Base-by-base conservation (phyloP, 2,888 invertebrate species). In the Scaptomyza polygonia region DNA sequence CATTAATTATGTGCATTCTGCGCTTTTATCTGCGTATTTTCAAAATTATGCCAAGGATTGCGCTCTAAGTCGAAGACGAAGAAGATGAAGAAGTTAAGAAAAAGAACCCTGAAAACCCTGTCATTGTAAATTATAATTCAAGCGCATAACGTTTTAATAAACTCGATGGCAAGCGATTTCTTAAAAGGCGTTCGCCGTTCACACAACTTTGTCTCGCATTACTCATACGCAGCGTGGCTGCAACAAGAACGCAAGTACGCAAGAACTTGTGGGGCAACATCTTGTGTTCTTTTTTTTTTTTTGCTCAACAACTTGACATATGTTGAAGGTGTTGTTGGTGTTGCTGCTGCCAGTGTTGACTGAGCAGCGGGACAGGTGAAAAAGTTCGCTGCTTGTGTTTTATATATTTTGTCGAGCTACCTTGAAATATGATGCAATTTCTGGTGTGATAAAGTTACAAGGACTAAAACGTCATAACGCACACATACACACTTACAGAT, bases 1-100 rank as follows among this genome's bases (percentile, higher is more conserved):
- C 91, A 72, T 77, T 91, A 80, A 88, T 91, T 83, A 86, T 90
- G 86, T 88, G 87, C 83, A 82, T 91, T 74, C 73, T 89, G 55
- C 88, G 82, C 82, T 77, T 90, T 79, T 90, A 88, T 83, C 83
- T 88, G 34, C 88, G 88, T 77, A 67, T 89, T 73, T 85, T 89
- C 66, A 89, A 89, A 79, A 86, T 87, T 59, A 87, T 90, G 71
- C 89, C 88, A 64, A 83, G 78, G 83, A 77, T 89, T 66, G 65
- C 73, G 54, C 66, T 87, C 45, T 88, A 67, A 77, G 36, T n/a
- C 14, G 14, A 14, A 36, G 36, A 5, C 0, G 14, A 36, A 14
- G 14, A 36, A 0, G 36, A 5, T 7, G 34, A 34, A 34, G 34
- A n/a, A 3, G 36, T n/a, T n/a, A 39, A 6, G 6, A 5, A 36